Conservation (phyloP, 1,140 invertebrate species). For the Rhizoglyphus robini region DNA sequence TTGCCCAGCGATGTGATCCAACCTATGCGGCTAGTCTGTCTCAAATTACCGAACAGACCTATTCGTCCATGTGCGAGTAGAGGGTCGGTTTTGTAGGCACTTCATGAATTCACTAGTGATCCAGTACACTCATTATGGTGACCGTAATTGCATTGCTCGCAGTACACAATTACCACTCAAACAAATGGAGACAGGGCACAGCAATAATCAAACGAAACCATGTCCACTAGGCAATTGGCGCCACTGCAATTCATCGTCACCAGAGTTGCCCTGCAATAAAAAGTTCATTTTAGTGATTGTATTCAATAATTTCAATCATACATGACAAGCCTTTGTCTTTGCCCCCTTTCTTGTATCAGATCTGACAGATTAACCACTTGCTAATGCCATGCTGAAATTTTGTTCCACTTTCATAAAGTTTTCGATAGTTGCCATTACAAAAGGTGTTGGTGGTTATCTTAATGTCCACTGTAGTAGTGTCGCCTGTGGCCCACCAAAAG, state of each 20-base stretch:
- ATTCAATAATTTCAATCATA: no score
- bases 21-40: not conserved
- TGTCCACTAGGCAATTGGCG: constrained; percentile 57
- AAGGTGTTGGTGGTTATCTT: not conserved
- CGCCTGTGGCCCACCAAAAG: not conserved
- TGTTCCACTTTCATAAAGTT: not conserved
- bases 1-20: constrained; percentile 6
- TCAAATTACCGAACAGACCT: not conserved
- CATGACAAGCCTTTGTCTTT: constrained; percentile 66
- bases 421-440: constrained; percentile 10
- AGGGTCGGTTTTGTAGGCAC: not conserved
- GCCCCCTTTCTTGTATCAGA: constrained; percentile 54
- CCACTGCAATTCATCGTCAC: constrained; percentile 53
- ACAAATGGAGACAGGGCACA: constrained; percentile 35
- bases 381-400: constrained; percentile 23
- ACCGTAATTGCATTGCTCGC: not conserved
- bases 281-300: no score
- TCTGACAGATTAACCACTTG: constrained; percentile 55
- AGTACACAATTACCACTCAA: constrained; percentile 25
- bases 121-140: not conserved
- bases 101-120: constrained; percentile 15
- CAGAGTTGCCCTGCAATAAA: constrained; percentile 46
- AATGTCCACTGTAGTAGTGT: constrained; percentile 4
- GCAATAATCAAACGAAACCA: constrained; percentile 81
- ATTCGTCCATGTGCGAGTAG: not conserved